Evolutionary conservation across 2,797 vertebrate genomes (phyloP), one percentile per base, ranked within the genome.

Genomic region (Eospalax fontanierii): DNA sequence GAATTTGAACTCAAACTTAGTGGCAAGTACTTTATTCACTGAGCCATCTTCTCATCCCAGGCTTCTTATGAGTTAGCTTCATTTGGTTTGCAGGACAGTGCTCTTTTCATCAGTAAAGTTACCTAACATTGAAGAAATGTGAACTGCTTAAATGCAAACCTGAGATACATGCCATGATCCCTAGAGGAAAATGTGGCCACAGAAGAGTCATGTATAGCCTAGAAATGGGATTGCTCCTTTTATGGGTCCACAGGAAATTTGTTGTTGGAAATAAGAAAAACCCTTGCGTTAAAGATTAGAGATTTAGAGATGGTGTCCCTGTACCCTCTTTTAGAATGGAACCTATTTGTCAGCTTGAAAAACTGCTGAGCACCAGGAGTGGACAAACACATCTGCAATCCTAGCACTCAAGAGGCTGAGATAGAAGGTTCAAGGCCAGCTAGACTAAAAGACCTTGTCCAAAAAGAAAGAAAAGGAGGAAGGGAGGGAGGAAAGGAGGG

Each of bases 251-350:
- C 19, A 38, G 38, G 59, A n/a, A 46, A 28, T 68, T 46, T 46
- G 38, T 84, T 21, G n/a, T 65, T 93, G 66, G 46, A 96, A 83
- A 87, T 38, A 59, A 71, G 65, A 91, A 74, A 84, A 43, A 76
- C 22, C 22, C 24, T 61, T 18, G 16, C 35, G 38, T 71, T 93
- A 68, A 84, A 84, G 59, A n/a, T 87, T n/a, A 79, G 90, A 76
- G 84, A 54, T 28, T 6, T n/a, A 79, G 90, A 78, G 84, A 54
- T 28, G 4, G 0, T 71, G 40, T 76, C 40, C 24, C 16, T 6
- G 83, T 24, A 26, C 30, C 15, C 28, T 63, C 57, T 85, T 71
- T 19, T 78, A 35, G 63, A 63, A 54, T 30, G 46, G 78, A 28
- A 26, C 63, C 71, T 82, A 6, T 66, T 33, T 43, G 18, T 74